Base-by-base conservation (phyloP, 2,797 vertebrate genomes). In the Pteronotus mesoamericanus region DNA sequence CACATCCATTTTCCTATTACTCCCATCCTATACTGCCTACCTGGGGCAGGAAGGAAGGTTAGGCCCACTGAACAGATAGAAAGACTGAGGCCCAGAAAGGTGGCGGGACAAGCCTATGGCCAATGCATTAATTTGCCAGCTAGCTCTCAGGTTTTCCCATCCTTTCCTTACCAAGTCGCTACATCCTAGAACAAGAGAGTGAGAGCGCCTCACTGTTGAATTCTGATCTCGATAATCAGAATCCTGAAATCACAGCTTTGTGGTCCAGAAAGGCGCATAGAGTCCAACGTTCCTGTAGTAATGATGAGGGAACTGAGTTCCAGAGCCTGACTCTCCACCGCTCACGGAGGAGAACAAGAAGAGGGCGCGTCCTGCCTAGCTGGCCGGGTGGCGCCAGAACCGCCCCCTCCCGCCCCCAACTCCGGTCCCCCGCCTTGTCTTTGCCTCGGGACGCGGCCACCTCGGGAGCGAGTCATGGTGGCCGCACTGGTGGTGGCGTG, bases 391-490 rank as follows among this genome's bases (percentile, higher is more conserved):
- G 61, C 42, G 5, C 74, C 24, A 37, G 82, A 9, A 95, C 96
- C 96, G 93, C 96, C 93, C n/a, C 80, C 61, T 87, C 89, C 95
- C 92, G 83, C 82, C 97, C 95, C 71, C 55, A 12, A 9, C 59
- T 61, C 87, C 18, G 89, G 46, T 37, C 64, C 75, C 96, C 72
- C 51, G 44, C 69, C 80, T 93, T 82, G 87, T 72, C 88, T 75
- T 15, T 19, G 91, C 85, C 59, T 91, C 19, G 19, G 88, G 5
- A 29, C 39, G 71, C 86, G 26, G 75, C 91, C 91, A 53, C 86
- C 71, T 72, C 71, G 29, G 89, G 39, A 87, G 59, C 42, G 5
- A 97, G 87, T 68, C 95, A 97, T 97, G 97, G 92, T 53, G 79
- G 74, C 69, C 19, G 71, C 83, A 2, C 57, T 32, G 94, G 66